Base-by-base conservation (phyloP, 2,797 vertebrate species). In the Melanotaenia pygmaea region DNA sequence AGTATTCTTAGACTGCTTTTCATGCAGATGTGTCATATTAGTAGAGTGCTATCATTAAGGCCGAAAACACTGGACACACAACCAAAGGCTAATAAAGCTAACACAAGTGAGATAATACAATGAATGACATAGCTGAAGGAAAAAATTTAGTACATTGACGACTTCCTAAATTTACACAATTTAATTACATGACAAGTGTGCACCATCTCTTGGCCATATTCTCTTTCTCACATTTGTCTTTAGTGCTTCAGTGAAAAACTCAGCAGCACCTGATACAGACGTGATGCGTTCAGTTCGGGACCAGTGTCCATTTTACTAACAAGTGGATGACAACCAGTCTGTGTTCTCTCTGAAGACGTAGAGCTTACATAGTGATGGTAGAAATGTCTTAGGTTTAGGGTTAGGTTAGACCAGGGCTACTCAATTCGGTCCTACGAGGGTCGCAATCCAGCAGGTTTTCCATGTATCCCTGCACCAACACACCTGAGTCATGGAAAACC, bases 1-100 rank as follows among this genome's bases (percentile, higher is more conserved):
- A 98, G 98, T 96, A 80, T 72, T 45, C 80, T 78, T 79, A 51
- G 14, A 4, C 20, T 72, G 0, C 18, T 76, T 56, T 75, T 30
- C 70, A 1, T 26, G 10, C n/a, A 37, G 16, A 58, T 59, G 37
- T 34, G 35, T 14, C 26, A n/a, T 50, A 51, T 51, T 51, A 10
- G 8, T 50, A 14, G 14, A 43, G 40, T 43, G 40, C 40, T 18
- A 16, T n/a, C 45, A 20, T 20, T 50, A 50, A n/a, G 20, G 20
- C 20, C 22, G 10, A 51, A 50, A 22, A 22, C 47, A 45, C 40
- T 43, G 14, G 14, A n/a, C 45, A 54, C 10, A 28, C 26, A 13
- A 54, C 11, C 51, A 54, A 54, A 26, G 22, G 24, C 24, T 26
- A 10, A 47, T n/a, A n/a, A 37, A 79, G 79, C 57, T 10, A n/a